These are phyloP conservation scores for Lampropteryx suffumata DNA, from an alignment of 2,888 invertebrate genomes.

Conservation along the genomic window DNA sequence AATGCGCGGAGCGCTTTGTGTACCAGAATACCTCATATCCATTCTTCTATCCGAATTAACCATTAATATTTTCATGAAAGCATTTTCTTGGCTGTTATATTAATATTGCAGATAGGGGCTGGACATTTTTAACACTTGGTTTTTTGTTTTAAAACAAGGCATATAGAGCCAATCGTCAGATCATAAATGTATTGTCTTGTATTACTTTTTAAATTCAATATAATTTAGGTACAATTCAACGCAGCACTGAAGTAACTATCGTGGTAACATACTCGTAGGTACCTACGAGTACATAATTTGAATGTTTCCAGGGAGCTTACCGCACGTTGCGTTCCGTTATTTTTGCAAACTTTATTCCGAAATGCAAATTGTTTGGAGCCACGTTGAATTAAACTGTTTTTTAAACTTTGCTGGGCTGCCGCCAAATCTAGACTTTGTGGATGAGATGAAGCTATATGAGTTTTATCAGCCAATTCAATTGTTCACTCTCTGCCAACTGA, in stretches of 20 bases:
- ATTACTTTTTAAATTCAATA: too few relatives aligned
- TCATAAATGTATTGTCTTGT: too few relatives aligned
- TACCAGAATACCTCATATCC: conserved; percentile 16
- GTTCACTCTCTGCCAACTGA: conserved; percentile 26
- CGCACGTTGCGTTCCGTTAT: neutral
- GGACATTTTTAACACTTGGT: too few relatives aligned
- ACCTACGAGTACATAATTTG: too few relatives aligned
- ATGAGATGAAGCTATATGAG: conserved; percentile 28
- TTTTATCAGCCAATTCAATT: conserved; percentile 29
- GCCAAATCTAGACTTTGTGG: conserved; percentile 30
- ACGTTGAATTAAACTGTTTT: conserved; percentile 28
- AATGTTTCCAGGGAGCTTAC: neutral
- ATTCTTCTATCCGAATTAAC: conserved; percentile 11
- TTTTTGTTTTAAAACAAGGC: too few relatives aligned
- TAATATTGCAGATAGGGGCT: too few relatives aligned
- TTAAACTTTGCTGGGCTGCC: conserved; percentile 26
- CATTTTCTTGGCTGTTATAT: neutral
- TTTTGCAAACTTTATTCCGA: conserved; percentile 2
- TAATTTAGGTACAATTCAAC: too few relatives aligned
- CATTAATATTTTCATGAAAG: conserved; percentile 13
- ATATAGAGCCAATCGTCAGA: too few relatives aligned
- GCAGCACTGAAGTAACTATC: too few relatives aligned
- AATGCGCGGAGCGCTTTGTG: conserved; percentile 8
- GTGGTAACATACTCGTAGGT: too few relatives aligned
- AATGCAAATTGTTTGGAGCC: conserved; percentile 27